Base-by-base conservation (phyloP, 2,888 invertebrate genomes). In the Amphimallon solstitiale region DNA sequence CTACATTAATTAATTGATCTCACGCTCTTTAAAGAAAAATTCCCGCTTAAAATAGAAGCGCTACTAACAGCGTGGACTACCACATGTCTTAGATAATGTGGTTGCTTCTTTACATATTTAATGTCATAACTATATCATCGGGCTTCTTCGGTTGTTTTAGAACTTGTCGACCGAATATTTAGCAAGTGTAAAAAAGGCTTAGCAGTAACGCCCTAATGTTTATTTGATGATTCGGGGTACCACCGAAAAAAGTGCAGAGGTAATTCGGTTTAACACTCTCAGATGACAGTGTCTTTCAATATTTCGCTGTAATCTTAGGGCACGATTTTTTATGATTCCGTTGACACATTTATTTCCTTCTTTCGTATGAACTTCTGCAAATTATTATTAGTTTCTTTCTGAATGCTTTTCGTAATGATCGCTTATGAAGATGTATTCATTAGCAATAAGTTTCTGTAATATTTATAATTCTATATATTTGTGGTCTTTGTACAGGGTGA, bases 191-290 rank as follows among this genome's bases (percentile, higher is more conserved):
- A 56, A 56, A 38, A 40, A 43, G 56, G 52, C 37, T 43, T 56
- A 56, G 15, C 56, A 56, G 56, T 56, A 56, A 56, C 56, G 56
- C 56, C 56, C 56, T 56, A 56, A 56, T 56, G 56, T 56, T 56
- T 56, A 56, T 56, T 56, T 56, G 56, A 43, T 56, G 56, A 56
- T 56, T 21, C 51, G 37, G 2, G 51, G 51, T 35, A 34, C 12
- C 17, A 35, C 35, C 21, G 49, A 51, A 51, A 35, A 51, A 51
- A 51, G 14, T 17, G 15, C 51, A 15, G 51, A 51, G 51, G 51
- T 51, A 34, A 14, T 34, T 29, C 29, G 14, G 34, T 51, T 35
- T 35, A 51, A 51, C 51, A 35, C 51, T 51, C 15, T 35, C 51
- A 51, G 51, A 51, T 51, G 29, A 29, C 29, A 29, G 29, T 29